Percentiles rank a stretch among this genome's conserved stretches.
phyloP scores from a whole-genome alignment of 2,797 vertebrate genomes.

The Paguma larvata region DNA sequence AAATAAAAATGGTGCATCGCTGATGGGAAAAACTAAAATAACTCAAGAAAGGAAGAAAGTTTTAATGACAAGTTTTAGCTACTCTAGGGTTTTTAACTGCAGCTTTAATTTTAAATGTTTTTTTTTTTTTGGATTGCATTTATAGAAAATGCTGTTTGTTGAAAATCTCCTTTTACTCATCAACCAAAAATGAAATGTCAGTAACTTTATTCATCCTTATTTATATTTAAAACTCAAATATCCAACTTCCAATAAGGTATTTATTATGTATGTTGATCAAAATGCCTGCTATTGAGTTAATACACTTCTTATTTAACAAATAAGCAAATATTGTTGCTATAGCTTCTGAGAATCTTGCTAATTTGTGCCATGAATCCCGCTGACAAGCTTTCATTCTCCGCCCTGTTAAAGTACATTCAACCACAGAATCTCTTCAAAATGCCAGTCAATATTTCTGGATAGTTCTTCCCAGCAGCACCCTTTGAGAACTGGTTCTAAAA shows the following conservation, averaged over 20 bases:
- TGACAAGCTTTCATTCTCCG: background rate
- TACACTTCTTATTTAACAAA: background rate
- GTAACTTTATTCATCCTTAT: background rate
- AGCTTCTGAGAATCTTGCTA: background rate
- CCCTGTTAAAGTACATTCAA: background rate
- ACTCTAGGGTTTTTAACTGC: background rate
- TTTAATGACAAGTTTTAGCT: background rate
- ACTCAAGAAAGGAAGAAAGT: background rate
- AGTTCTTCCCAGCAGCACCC: background rate
- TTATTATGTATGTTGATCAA: background rate
- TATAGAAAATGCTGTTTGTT: background rate
- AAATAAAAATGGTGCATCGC: background rate
- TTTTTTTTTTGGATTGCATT: background rate
- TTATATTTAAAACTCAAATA: background rate
- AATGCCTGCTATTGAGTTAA: background rate
- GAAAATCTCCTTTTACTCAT: constrained; percentile 1
- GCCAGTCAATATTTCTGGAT: background rate
- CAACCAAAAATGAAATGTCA: background rate
- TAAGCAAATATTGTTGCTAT: background rate
- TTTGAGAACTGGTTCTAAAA: background rate
- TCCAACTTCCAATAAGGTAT: background rate
- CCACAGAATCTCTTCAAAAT: background rate
- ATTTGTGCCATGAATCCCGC: background rate
- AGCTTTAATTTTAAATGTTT: background rate
- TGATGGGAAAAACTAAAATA: background rate